Percentiles rank a stretch among this genome's conserved stretches.
phyloP scores from a whole-genome alignment of 2,888 invertebrate species.

The Enchytraeus crypticus region DNA sequence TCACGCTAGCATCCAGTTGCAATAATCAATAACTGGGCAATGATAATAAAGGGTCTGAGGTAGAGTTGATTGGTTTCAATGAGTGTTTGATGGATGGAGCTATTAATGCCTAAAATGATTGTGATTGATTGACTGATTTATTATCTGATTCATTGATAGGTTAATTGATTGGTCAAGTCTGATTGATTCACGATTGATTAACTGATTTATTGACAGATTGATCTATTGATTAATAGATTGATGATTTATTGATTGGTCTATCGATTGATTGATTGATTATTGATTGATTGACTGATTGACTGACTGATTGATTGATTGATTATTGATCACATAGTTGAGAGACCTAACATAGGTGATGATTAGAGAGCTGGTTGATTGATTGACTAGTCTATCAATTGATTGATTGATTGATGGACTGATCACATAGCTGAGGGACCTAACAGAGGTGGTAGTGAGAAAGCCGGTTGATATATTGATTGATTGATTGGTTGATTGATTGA shows the following conservation, averaged over 20 bases:
- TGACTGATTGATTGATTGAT: neutral
- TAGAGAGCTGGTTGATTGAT: too few species aligned
- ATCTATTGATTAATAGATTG: slow-evolving; percentile 4
- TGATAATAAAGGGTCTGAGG: too few species aligned
- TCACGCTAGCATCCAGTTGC: too few species aligned
- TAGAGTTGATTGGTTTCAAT: neutral
- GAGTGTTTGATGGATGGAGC: neutral
- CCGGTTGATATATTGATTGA: too few species aligned
- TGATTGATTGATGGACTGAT: too few species aligned
- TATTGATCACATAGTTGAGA: neutral
- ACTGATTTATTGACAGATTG: neutral
- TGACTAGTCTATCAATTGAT: too few species aligned
- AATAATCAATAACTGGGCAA: too few species aligned
- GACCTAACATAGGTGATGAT: neutral
- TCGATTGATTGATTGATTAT: too few species aligned
- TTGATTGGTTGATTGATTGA: too few species aligned
- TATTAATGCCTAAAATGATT: neutral
- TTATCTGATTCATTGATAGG: neutral
- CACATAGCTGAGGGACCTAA: slow-evolving; percentile 38
- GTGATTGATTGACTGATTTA: neutral
- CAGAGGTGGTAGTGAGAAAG: too few species aligned
- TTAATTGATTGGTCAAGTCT: neutral
- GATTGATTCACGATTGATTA: neutral
- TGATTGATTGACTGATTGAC: too few species aligned
- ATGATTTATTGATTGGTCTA: too few species aligned